These are phyloP conservation scores for Sphecodes monilicornis DNA, from an alignment of 2,888 invertebrate genomes.

Conservation along the genomic window DNA sequence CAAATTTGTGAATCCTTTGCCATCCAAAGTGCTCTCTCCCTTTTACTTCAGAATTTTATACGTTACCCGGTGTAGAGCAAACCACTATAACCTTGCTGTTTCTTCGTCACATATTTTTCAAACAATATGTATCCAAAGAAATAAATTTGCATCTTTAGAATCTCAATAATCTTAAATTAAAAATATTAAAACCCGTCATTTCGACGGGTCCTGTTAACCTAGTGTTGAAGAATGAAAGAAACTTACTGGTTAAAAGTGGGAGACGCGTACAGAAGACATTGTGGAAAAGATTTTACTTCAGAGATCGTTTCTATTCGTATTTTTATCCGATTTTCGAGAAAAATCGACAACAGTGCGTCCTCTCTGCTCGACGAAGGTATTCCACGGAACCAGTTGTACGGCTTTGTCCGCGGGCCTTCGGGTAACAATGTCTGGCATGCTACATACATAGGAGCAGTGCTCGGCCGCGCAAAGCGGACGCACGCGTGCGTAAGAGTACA, in stretches of 20 bases:
- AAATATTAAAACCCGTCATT: too few relatives aligned
- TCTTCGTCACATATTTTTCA: too few relatives aligned
- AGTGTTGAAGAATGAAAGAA: not conserved
- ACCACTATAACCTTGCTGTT: too few relatives aligned
- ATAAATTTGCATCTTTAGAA: too few relatives aligned
- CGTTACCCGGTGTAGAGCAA: too few relatives aligned
- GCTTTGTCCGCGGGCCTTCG: constrained; percentile 72
- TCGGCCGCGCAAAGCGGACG: constrained; percentile 23
- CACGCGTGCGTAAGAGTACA: constrained; percentile 30
- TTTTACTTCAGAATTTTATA: too few relatives aligned
- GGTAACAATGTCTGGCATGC: constrained; percentile 76
- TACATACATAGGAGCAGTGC: constrained; percentile 41
- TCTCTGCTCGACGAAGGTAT: constrained; percentile 40
- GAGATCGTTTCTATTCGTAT: not conserved
- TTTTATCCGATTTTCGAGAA: not conserved
- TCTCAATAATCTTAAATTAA: too few relatives aligned
- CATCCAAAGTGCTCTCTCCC: too few relatives aligned
- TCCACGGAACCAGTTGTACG: constrained; percentile 72
- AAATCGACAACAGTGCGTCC: constrained; percentile 41
- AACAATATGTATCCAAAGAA: too few relatives aligned
- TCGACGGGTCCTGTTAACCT: too few relatives aligned
- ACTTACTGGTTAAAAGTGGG: not conserved
- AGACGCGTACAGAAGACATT: too few relatives aligned
- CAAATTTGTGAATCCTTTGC: too few relatives aligned
- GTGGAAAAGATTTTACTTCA: not conserved